A percentile compares a stretch with the other conserved stretches of the same genome.
Evolutionary conservation across 2,888 invertebrate genomes (phyloP).

Genomic region (Tineola bisselliella): DNA sequence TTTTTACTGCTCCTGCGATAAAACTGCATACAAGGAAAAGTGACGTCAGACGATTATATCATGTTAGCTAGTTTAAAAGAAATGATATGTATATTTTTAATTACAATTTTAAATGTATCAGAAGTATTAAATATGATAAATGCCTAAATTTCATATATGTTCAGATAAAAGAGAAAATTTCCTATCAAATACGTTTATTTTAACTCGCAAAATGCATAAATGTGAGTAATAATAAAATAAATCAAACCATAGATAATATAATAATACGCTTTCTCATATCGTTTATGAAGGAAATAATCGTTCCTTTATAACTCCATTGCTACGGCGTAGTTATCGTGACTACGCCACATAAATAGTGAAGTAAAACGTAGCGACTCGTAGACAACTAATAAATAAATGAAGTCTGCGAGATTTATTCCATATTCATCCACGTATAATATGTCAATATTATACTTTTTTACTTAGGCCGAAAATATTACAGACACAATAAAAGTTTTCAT

Average conservation of each 20-base stretch:
- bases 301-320: constrained; percentile 7
- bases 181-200: not conserved
- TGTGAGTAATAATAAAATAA: not conserved
- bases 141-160: not conserved
- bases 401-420: not conserved
- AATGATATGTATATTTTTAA: no score
- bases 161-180: not conserved
- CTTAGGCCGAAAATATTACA: not conserved
- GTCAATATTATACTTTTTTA: no score
- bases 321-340: constrained; percentile 8
- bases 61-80: no score
- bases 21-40: no score
- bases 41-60: no score
- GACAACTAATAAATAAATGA: constrained; percentile 14
- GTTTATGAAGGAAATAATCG: constrained; percentile 1
- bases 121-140: not conserved
- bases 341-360: not conserved
- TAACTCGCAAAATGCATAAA: not conserved
- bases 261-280: not conserved
- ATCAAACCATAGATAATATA: not conserved
- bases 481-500: not conserved
- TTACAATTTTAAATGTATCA: no score
- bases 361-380: constrained; percentile 6
- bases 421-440: not conserved
- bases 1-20: no score